phyloP scores from a whole-genome alignment of 2,888 invertebrate species.

The Oasisia sp. region DNA sequence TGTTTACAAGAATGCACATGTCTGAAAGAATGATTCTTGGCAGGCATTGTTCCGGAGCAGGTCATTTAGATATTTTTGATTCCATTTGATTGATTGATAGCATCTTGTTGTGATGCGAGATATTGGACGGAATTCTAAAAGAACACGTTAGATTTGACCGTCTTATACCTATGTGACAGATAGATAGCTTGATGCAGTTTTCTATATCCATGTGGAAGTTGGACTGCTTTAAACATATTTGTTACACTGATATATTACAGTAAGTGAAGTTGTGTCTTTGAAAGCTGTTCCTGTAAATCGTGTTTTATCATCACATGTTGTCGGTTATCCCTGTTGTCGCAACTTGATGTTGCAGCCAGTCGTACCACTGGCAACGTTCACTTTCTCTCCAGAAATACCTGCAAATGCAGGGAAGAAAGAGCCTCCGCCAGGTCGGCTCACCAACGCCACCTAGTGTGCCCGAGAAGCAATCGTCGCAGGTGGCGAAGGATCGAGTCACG shows the following conservation, averaged over 20 bases:
- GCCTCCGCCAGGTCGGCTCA: background rate
- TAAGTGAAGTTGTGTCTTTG: background rate
- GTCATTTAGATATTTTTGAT: background rate
- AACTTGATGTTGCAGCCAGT: background rate
- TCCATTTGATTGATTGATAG: background rate
- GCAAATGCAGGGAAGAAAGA: background rate
- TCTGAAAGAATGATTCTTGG: background rate
- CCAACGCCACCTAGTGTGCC: background rate
- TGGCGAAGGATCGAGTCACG: background rate
- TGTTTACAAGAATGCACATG: background rate
- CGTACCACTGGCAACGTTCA: background rate
- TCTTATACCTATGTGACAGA: background rate
- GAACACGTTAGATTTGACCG: background rate
- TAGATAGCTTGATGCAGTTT: background rate
- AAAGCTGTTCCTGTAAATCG: background rate
- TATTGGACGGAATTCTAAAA: background rate
- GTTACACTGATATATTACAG: background rate
- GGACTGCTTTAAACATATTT: background rate
- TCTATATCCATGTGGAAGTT: background rate
- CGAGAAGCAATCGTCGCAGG: background rate
- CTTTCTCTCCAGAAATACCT: conserved; percentile 13
- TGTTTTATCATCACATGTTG: background rate
- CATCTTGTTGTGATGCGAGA: background rate
- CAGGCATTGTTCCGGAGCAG: background rate
- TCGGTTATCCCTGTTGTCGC: too few species aligned